Evolutionary conservation across 2,888 invertebrate species (phyloP).

Genomic region (Andrena fulva): DNA sequence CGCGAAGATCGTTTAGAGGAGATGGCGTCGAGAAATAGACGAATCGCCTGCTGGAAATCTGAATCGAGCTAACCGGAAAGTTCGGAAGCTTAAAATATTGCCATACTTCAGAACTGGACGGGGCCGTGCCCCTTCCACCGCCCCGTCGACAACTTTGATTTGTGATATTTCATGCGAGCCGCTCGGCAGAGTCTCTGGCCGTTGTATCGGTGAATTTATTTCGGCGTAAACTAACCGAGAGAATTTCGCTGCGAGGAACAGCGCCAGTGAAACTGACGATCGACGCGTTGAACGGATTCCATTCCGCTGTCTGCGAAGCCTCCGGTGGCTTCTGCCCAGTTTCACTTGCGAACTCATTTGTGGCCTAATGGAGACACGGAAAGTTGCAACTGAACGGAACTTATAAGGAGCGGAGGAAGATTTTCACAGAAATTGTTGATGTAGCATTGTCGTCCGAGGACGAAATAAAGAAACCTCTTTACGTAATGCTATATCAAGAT

Average conservation of each 20-base stretch:
- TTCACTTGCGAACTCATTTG: too few relatives aligned
- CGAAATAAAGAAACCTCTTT: too few relatives aligned
- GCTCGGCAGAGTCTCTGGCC: not conserved
- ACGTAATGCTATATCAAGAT: too few relatives aligned
- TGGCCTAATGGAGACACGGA: too few relatives aligned
- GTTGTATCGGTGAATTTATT: constrained; percentile 23
- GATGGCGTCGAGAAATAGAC: constrained; percentile 60
- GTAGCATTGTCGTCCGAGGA: too few relatives aligned
- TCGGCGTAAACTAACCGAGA: constrained; percentile 11
- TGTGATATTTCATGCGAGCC: constrained; percentile 26
- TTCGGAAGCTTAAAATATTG: constrained; percentile 55
- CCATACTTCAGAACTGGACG: constrained; percentile 49
- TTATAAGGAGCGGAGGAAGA: too few relatives aligned
- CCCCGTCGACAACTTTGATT: constrained; percentile 36
- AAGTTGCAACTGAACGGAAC: too few relatives aligned
- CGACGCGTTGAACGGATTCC: not conserved
- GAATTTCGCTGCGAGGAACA: constrained; percentile 1
- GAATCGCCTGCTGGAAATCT: constrained; percentile 51
- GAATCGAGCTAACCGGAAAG: constrained; percentile 51
- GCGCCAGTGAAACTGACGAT: not conserved
- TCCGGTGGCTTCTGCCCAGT: too few relatives aligned
- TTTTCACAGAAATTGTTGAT: too few relatives aligned
- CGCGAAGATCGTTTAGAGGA: constrained; percentile 54
- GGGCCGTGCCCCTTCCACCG: not conserved
- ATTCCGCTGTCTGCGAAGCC: not conserved